Percentiles rank a stretch among this genome's conserved stretches.
phyloP scores from a whole-genome alignment of 2,888 invertebrate species.

The Taphrorychus bicolor region DNA sequence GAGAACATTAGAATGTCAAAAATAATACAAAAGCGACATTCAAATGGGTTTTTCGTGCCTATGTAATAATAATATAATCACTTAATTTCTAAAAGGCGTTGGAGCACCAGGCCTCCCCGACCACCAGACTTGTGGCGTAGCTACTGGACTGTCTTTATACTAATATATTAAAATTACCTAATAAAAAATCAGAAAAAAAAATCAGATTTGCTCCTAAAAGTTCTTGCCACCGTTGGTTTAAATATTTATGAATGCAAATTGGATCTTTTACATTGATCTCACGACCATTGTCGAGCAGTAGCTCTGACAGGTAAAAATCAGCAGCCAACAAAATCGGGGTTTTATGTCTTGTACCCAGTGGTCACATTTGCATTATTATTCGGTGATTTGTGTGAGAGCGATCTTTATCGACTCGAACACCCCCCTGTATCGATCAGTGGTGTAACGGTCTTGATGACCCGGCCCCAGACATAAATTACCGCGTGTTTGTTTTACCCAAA shows the following conservation, averaged over 20 bases:
- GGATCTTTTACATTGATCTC: slow-evolving; percentile 33
- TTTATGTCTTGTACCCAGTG: slow-evolving; percentile 12
- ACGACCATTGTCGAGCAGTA: slow-evolving; percentile 14
- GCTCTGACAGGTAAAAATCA: slow-evolving; percentile 35
- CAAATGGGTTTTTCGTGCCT: neutral
- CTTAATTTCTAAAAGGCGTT: neutral
- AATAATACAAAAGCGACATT: slow-evolving; percentile 9
- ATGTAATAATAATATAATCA: neutral
- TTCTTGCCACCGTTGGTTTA: neutral
- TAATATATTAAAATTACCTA: no score
- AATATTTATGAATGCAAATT: slow-evolving; percentile 25
- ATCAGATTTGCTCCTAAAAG: neutral
- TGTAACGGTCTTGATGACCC: neutral
- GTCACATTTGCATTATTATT: slow-evolving; percentile 34
- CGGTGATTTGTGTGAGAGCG: slow-evolving; percentile 31
- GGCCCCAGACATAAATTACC: slow-evolving; percentile 17
- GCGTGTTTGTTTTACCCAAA: slow-evolving; percentile 23
- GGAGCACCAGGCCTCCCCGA: neutral
- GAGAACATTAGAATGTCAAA: slow-evolving; percentile 10
- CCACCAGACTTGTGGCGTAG: neutral
- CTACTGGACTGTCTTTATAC: neutral
- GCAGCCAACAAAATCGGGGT: slow-evolving; percentile 21
- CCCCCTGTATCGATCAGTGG: neutral
- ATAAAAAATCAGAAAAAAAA: no score
- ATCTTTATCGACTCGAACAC: slow-evolving; percentile 12